A percentile compares a stretch with the other conserved stretches of the same genome.
phyloP scores from a whole-genome alignment of 1,140 invertebrate species.

The Macrobrachium nipponense region DNA sequence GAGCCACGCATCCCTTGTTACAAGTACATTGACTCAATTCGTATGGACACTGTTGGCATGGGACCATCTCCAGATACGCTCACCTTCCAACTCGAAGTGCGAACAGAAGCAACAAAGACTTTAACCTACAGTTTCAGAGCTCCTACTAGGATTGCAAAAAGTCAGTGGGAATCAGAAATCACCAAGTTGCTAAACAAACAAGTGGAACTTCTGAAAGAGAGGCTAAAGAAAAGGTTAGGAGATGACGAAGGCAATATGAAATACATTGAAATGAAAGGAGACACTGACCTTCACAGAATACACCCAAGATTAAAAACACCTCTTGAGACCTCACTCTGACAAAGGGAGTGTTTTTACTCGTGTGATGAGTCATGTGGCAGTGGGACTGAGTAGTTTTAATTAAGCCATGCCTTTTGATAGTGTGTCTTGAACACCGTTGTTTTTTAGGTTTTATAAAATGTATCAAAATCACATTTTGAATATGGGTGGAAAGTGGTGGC shows the following conservation, averaged over 20 bases:
- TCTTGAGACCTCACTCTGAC: constrained; percentile 28
- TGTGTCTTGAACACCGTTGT: too few relatives aligned
- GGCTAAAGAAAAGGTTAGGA: constrained; percentile 30
- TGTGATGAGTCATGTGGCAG: background rate
- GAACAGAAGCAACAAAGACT: constrained; percentile 32
- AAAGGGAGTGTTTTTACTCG: too few relatives aligned
- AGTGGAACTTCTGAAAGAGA: constrained; percentile 39
- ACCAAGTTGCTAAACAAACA: constrained; percentile 24
- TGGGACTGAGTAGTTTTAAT: background rate
- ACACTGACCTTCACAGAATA: constrained; percentile 9
- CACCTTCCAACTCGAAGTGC: constrained; percentile 45
- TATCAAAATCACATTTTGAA: too few relatives aligned
- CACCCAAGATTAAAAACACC: background rate
- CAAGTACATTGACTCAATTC: constrained; percentile 37
- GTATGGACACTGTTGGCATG: constrained; percentile 53
- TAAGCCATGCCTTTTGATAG: too few relatives aligned
- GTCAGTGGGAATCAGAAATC: constrained; percentile 35
- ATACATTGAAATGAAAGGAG: background rate
- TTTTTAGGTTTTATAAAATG: too few relatives aligned
- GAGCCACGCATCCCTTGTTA: constrained; percentile 15
- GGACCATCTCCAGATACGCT: constrained; percentile 16
- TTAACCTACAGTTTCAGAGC: constrained; percentile 30
- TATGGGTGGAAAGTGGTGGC: too few relatives aligned
- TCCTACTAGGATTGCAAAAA: background rate
- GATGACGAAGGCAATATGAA: background rate